Evolutionary conservation across 1,140 invertebrate species (phyloP).

Genomic region (Agrypnia vestita): DNA sequence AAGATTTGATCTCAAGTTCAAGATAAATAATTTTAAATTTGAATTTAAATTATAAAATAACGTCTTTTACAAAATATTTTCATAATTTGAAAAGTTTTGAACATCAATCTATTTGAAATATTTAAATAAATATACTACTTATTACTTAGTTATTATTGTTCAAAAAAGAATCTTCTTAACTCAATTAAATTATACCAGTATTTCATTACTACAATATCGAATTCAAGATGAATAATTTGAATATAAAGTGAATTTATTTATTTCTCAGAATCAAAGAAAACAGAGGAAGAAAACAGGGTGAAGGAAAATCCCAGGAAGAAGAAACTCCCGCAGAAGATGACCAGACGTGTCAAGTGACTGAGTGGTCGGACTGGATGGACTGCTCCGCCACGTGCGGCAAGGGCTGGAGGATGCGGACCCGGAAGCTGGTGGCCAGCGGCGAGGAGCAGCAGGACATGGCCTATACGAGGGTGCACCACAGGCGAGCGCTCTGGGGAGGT

Average conservation of each 20-base stretch:
- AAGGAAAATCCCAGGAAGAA: constrained; percentile 26
- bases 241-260: constrained; percentile 45
- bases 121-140: too few species aligned
- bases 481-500: constrained; percentile 37
- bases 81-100: too few species aligned
- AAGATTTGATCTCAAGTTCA: too few species aligned
- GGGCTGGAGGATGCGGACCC: constrained; percentile 73
- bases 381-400: constrained; percentile 80
- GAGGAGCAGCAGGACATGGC: constrained; percentile 39
- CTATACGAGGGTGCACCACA: constrained; percentile 34
- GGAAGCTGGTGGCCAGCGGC: constrained; percentile 63
- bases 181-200: too few species aligned
- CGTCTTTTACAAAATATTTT: too few species aligned
- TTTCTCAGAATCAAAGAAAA: constrained; percentile 10
- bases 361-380: constrained; percentile 79
- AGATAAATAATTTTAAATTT: too few species aligned
- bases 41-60: too few species aligned
- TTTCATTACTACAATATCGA: neutral
- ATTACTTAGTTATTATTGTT: too few species aligned
- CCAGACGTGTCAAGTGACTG: constrained; percentile 73
- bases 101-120: too few species aligned
- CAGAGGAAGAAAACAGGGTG: too few species aligned
- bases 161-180: too few species aligned
- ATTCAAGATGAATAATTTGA: neutral
- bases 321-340: constrained; percentile 57